phyloP scores from a whole-genome alignment of 2,888 invertebrate genomes.

The Linhomoeus sp. region DNA sequence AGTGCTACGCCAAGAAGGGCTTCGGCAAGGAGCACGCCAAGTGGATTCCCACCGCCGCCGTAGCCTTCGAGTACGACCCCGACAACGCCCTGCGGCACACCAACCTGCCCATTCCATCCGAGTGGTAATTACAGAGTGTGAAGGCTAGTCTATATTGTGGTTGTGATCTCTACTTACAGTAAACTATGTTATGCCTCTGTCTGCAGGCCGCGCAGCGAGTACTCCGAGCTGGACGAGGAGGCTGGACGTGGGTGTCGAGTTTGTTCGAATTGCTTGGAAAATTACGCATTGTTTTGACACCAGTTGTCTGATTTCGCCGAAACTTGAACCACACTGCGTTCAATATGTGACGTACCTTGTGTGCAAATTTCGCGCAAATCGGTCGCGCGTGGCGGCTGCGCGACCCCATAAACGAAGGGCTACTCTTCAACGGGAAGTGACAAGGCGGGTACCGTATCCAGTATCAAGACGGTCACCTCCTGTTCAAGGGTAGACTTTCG shows the following conservation, averaged over 20 bases:
- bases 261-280: neutral
- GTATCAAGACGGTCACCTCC: too few relatives aligned
- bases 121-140: constrained; percentile 43
- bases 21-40: constrained; percentile 99
- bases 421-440: too few relatives aligned
- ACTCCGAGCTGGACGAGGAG: constrained; percentile 64
- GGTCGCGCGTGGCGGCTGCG: too few relatives aligned
- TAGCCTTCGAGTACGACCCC: constrained; percentile 97
- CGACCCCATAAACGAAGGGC: too few relatives aligned
- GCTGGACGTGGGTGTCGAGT: constrained; percentile 23
- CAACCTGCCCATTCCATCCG: constrained; percentile 79
- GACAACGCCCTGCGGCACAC: constrained; percentile 93
- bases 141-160: neutral
- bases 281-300: neutral
- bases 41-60: constrained; percentile 98
- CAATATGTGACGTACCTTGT: too few relatives aligned
- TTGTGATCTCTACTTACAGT: neutral
- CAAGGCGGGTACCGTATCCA: too few relatives aligned
- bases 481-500: too few relatives aligned
- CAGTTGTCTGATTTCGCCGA: too few relatives aligned
- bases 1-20: constrained; percentile 83
- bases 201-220: constrained; percentile 68
- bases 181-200: neutral
- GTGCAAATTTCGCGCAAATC: too few relatives aligned
- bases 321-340: too few relatives aligned